phyloP scores from a whole-genome alignment of 30 jellyfish, hydroid and myxozoan genomes.

The Turritopsis dohrnii region DNA sequence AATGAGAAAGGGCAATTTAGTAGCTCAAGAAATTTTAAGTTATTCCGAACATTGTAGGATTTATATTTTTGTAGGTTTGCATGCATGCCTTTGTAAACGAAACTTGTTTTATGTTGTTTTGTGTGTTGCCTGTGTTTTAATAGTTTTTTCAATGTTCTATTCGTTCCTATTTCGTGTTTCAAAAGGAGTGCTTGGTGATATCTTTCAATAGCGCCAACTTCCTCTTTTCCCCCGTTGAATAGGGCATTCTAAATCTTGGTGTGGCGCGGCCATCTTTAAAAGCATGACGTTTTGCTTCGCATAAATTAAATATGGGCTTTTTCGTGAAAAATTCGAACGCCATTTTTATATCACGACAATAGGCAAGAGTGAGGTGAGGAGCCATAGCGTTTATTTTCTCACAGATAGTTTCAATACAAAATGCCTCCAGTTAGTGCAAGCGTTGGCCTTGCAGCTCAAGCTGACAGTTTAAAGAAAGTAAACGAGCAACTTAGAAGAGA shows the following conservation, averaged over 20 bases:
- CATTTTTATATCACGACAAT: not conserved
- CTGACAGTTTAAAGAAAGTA: slow-evolving; percentile 20
- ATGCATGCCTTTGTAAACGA: too few species aligned
- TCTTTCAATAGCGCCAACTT: not conserved
- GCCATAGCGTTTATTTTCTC: not conserved
- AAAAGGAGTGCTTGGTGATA: too few species aligned
- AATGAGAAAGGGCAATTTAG: too few species aligned
- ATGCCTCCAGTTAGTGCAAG: slow-evolving; percentile 19
- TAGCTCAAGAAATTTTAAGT: too few species aligned
- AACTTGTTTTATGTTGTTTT: too few species aligned
- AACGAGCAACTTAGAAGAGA: slow-evolving; percentile 65
- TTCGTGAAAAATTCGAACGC: not conserved
- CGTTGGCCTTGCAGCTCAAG: slow-evolving; percentile 18
- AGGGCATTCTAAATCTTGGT: not conserved
- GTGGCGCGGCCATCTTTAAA: not conserved
- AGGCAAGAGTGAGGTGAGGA: fast-evolving
- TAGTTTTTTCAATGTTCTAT: too few species aligned
- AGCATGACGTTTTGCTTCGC: not conserved
- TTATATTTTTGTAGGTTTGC: too few species aligned
- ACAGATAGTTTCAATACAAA: not conserved
- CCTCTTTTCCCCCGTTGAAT: not conserved
- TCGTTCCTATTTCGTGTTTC: too few species aligned
- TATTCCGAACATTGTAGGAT: too few species aligned
- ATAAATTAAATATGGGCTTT: slow-evolving; percentile 14
- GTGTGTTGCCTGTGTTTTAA: too few species aligned